Base-by-base conservation (phyloP, 2,888 invertebrate genomes). In the Ophion obscuratus region DNA sequence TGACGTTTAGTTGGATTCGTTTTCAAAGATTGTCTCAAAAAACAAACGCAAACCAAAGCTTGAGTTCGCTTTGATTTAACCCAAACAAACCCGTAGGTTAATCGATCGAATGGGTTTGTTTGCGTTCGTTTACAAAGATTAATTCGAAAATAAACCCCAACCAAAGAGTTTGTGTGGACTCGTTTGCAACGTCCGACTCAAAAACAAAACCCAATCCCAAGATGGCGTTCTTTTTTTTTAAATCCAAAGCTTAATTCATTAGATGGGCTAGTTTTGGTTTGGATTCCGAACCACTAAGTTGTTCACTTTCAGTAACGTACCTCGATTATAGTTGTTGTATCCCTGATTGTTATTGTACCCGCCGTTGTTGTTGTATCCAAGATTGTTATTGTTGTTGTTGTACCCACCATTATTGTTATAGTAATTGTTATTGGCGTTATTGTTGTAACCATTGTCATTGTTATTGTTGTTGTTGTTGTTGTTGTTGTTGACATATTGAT, bases 401-500 rank as follows among this genome's bases (percentile, higher is more conserved):
- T 66, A 36, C n/a, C 74, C 62, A 40, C 74, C 84, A 44, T 76
- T 76, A 9, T 57, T 62, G 40, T 86, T 84, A 62, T 83, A 83
- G 9, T 76, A 82, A 44, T 77, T 76, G 9, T 86, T 83, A 11
- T 57, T 59, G 62, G 74, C 86, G 31, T 88, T 88, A 53, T 87
- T 87, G 6, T 88, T 87, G 64, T 88, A 87, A 61, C 87, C 85
- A 47, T 87, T 86, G 82, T 89, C 89, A 82, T 90, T 89, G 85
- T 90, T 89, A 61, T 87, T 86, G 61, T 89, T 89, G 90, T 90
- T 93, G 90, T 90, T 93, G 91, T 90, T 94, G 86, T 90, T 93
- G 90, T 92, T 94, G 92, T 88, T 90, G 47, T 91, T 93, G 66
- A 92, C 92, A 81, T 95, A 95, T 64, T 95, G 95, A 61, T 96